Evolutionary conservation across 2,888 invertebrate genomes (phyloP), one percentile per base, ranked within the genome.

Genomic region (Molorchus minor): DNA sequence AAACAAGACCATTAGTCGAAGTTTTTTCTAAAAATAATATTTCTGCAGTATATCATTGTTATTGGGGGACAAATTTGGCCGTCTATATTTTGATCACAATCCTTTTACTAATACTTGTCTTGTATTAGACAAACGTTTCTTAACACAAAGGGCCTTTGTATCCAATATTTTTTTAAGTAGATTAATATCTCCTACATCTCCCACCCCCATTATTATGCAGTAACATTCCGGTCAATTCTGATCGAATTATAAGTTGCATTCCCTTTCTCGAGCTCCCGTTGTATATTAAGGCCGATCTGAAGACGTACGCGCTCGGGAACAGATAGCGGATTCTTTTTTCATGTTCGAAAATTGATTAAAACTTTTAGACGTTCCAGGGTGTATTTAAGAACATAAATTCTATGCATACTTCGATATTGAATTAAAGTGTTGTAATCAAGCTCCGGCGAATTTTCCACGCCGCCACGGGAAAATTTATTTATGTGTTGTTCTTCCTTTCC

Each of bases 331-430:
- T 78, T 79, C 78, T 79, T 79, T n/a, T 79, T 79, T 75, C 79
- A 73, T 77, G 76, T 79, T 79, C 77, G 76, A 77, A 79, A 80
- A 80, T 80, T 80, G 79, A 80, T 80, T 80, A 80, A 79, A 80
- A 80, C 72, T 79, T 80, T 78, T 78, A 77, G 77, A 77, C 77
- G 76, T 75, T 75, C 72, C 76, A 72, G 72, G n/a, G n/a, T 76
- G 77, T 78, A 78, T 79, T 80, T 79, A 79, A 80, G 78, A 75
- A 78, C 79, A 80, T 80, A 79, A 80, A 80, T 80, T 80, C 79
- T 79, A 78, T 79, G 80, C 79, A 80, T 80, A 80, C 79, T 80
- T 80, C 79, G 79, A 78, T 79, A 80, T 80, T 79, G 79, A 79
- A 80, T 80, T 80, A 80, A 79, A 80, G 78, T 78, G 78, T 78